Base-by-base conservation (phyloP, 2,113 vertebrate species). In the Lampris megalopsis region DNA sequence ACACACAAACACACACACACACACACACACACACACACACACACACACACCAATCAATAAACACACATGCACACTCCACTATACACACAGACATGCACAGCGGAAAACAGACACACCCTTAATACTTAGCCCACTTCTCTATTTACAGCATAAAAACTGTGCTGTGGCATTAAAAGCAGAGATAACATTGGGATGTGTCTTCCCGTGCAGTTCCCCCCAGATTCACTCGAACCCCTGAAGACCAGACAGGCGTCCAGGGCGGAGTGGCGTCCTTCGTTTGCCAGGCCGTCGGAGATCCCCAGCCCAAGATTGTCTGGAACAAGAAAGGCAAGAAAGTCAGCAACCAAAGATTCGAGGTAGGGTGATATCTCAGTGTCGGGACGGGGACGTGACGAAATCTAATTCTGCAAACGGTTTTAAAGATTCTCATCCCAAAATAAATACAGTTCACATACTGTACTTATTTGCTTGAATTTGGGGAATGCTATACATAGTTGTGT, bases 301-400 rank as follows among this genome's bases (percentile, higher is more conserved):
- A 97, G 88, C 97, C 98, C 77, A 98, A 97, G 93, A 98, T 99
- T 84, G 96, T 98, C 77, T 99, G 98, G 98, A 99, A 98, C 89
- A 98, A 98, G 92, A 99, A 99, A 93, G 98, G 98, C 92, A 99
- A 99, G 94, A 99, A 98, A 97, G 98, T 99, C 95, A 98, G 96
- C 96, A 99, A 98, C 89, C 98, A 99, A 94, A 97, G 97, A 96
- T 99, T 99, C 96, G 98, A 99, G 97, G 98, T 99, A 96, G 91
- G 74, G 52, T 4, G 2, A 3, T 54, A 24, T 6, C 11, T 35
- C 1, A 5, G 6, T 6, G 24, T 24, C 24, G 24, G 24, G 24
- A 24, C 24, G 24, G 24, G 24, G 24, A 24, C 24, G 24, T 24
- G 24, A 24, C 24, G 24, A 24, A 24, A 24, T 24, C 24, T 24